Base-by-base conservation (phyloP, 2,888 invertebrate genomes). In the Melipona beecheii region DNA sequence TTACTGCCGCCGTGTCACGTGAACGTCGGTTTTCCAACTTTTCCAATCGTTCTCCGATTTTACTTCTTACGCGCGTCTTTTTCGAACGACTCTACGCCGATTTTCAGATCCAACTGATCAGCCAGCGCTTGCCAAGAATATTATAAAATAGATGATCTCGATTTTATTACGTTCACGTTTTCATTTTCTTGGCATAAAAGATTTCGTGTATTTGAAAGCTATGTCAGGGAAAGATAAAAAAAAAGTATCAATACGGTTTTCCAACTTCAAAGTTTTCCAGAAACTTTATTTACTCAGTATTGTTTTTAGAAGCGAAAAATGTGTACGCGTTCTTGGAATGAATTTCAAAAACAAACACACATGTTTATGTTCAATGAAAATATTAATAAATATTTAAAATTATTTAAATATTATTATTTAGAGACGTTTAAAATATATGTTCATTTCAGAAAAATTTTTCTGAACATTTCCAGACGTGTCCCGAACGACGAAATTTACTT, bases 1-100 rank as follows among this genome's bases (percentile, higher is more conserved):
- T 31, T 79, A 81, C 78, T 79, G 81, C 75, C 27, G 56, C 24
- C 58, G 64, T 52, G 52, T 54, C 64, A 43, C 43, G 43, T 19
- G 68, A 65, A 31, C 21, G 31, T 24, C 24, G 24, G 4, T 43
- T 68, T 5, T 1, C 27, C 21, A 0, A 21, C 43, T 49, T 49
- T 9, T 60, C 58, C 72, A 60, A 58, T 72, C 72, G 58, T 68
- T 54, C 15, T 13, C 50, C 74, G 69, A 68, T 75, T 78, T 54
- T 56, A 15, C 60, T 21, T n/a, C 5, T 4, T 21, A 60, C 49
- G 15, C 50, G 13, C n/a, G 31, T 2, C 6, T 27, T 1, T 19
- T 19, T 24, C 17, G 6, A 17, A 2, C 9, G 6, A 2, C n/a
- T 15, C 5, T 0, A n/a, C 2, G 17, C 17, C 24, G 24, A 27